phyloP scores from a whole-genome alignment of 2,888 invertebrate species.

The Pristionchus maxplancki region DNA sequence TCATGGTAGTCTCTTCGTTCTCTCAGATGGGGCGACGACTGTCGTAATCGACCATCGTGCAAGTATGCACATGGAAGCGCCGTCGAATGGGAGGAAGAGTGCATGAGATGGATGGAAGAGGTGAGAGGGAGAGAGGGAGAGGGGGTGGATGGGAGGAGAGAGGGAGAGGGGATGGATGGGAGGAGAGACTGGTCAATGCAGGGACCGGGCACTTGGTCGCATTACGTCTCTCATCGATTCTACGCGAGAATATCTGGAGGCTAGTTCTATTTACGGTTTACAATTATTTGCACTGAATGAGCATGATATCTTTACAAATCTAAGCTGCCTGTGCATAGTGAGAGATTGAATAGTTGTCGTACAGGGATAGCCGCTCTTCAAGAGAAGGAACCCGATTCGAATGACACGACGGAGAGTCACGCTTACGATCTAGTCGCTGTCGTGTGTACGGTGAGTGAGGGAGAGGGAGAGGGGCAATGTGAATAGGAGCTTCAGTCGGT shows the following conservation, averaged over 20 bases:
- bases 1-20: background rate
- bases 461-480: too few species aligned
- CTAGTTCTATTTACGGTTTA: background rate
- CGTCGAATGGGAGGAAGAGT: constrained; percentile 58
- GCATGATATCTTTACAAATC: background rate
- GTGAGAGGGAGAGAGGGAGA: constrained; percentile 49
- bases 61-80: constrained; percentile 60
- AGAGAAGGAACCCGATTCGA: constrained; percentile 17
- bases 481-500: too few species aligned
- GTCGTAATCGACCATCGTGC: constrained; percentile 57
- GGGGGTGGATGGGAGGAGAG: background rate
- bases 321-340: too few species aligned
- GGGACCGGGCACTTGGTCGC: constrained; percentile 23
- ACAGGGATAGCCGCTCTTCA: constrained; percentile 34
- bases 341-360: too few species aligned
- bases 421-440: constrained; percentile 52
- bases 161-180: background rate
- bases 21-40: constrained; percentile 54
- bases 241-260: constrained; percentile 40
- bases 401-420: constrained; percentile 23
- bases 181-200: background rate
- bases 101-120: constrained; percentile 57
- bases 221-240: constrained; percentile 11
- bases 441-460: constrained; percentile 16
- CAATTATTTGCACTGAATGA: background rate